Evolutionary conservation across 2,797 vertebrate species (phyloP).

Genomic region (Tamandua tetradactyla): DNA sequence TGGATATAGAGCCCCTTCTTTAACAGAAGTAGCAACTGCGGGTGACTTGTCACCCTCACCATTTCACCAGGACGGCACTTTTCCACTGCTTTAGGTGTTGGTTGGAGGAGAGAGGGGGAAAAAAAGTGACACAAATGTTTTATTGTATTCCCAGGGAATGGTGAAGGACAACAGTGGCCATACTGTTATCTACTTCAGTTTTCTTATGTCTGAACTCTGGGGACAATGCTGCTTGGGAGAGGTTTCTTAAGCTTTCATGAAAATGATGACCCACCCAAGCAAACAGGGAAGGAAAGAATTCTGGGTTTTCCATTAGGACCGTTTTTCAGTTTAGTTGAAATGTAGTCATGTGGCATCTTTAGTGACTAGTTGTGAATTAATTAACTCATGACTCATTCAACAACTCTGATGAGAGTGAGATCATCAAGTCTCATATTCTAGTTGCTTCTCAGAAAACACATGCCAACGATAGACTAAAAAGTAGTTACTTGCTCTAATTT

Average conservation of each 20-base stretch:
- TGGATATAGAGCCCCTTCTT: neutral
- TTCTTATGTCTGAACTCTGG: accelerated
- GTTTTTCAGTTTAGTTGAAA: neutral
- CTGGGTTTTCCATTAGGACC: accelerated
- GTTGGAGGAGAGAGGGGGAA: neutral
- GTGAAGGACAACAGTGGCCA: accelerated
- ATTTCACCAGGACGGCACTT: accelerated
- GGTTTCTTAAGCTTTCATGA: accelerated
- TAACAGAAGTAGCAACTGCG: too few species aligned
- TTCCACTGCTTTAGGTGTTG: neutral
- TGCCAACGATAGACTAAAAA: neutral
- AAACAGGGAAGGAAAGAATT: accelerated
- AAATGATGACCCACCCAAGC: accelerated
- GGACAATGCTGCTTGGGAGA: accelerated
- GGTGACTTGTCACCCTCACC: accelerated
- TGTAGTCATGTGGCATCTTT: accelerated
- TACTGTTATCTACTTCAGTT: neutral
- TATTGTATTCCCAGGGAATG: accelerated
- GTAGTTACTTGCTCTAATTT: neutral
- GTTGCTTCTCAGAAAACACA: neutral
- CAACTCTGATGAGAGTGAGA: neutral
- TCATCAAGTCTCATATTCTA: neutral
- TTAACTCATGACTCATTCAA: neutral
- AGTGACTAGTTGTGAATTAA: neutral
- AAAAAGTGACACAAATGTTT: accelerated